Percentiles rank a stretch among this genome's conserved stretches.
Evolutionary conservation across 2,888 invertebrate species (phyloP).

Genomic region (Nomada ruficornis): DNA sequence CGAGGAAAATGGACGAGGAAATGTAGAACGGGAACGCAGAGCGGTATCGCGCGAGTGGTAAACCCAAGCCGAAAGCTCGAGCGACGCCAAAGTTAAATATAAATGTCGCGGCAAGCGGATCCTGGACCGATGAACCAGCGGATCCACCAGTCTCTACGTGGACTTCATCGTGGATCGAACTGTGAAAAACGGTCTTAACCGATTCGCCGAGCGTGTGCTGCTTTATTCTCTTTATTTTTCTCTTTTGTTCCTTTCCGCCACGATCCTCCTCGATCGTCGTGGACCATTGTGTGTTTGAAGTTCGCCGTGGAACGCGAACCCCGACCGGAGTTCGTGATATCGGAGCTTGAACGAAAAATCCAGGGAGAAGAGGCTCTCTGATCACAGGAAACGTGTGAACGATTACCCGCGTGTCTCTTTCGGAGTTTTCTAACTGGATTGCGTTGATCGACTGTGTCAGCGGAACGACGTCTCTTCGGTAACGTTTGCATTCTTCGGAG

Average conservation of each 20-base stretch:
- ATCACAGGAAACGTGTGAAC: constrained; percentile 3
- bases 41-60: constrained; percentile 41
- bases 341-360: constrained; percentile 37
- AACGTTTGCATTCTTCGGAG: constrained; percentile 4
- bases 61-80: constrained; percentile 53
- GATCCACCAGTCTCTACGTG: constrained; percentile 81
- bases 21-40: constrained; percentile 49
- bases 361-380: background rate
- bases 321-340: constrained; percentile 18
- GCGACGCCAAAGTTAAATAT: constrained; percentile 84
- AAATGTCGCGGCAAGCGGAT: constrained; percentile 80
- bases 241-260: background rate
- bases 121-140: constrained; percentile 82
- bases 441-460: constrained; percentile 15
- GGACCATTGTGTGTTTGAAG: constrained; percentile 1
- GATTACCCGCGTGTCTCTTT: constrained; percentile 5
- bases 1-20: constrained; percentile 44
- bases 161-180: constrained; percentile 79
- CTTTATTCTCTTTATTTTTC: background rate
- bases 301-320: background rate
- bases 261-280: constrained; percentile 32
- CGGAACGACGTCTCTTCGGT: constrained; percentile 35
- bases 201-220: constrained; percentile 29
- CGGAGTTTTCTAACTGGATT: constrained; percentile 17
- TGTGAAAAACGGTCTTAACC: constrained; percentile 38